Evolutionary conservation across 2,888 invertebrate species (phyloP), one percentile per base, ranked within the genome.

Genomic region (Matsumyia berberina): DNA sequence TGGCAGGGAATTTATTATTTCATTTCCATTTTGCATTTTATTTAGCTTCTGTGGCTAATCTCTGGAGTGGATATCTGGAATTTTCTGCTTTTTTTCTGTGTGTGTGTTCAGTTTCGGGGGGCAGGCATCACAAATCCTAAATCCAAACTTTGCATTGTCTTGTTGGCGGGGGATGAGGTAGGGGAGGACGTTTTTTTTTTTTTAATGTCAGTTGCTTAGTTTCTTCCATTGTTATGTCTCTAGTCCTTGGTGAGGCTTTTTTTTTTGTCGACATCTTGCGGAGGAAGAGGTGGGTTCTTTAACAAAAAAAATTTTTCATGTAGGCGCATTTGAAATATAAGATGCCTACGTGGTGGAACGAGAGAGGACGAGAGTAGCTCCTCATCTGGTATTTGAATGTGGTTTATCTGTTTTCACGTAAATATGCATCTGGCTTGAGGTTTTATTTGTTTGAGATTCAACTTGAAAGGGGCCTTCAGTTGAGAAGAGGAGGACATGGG

Each of bases 1-100:
- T 86, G 81, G 76, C 60, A 81, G 76, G 76, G 86, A 72, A 86
- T 86, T 81, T 86, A 81, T 86, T 86, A 86, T 86, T 86, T 86
- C 81, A 86, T 86, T 86, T 86, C 81, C 86, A 81, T 81, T 24
- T 80, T 86, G 76, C 76, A 81, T 86, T 86, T 81, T 86, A 81
- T 81, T 77, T 86, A 81, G 81, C 81, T 81, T 86, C 86, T 76
- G 80, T 86, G 72, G 86, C 86, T 86, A 86, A 86, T 86, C 86
- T 86, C 81, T 81, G 86, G 62, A 86, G 86, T 81, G 80, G 86
- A 86, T 80, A 77, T 73, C 67, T 19, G 37, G 11, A 9, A 12
- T 72, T 51, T 57, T 44, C 12, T 17, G 51, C n/a, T 19, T 60
- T 35, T 70, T 57, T 57, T 64, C 46, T 67, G 53, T 74, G 49